Evolutionary conservation across 2,888 invertebrate genomes (phyloP).

Genomic region (Syrista parreyssii): DNA sequence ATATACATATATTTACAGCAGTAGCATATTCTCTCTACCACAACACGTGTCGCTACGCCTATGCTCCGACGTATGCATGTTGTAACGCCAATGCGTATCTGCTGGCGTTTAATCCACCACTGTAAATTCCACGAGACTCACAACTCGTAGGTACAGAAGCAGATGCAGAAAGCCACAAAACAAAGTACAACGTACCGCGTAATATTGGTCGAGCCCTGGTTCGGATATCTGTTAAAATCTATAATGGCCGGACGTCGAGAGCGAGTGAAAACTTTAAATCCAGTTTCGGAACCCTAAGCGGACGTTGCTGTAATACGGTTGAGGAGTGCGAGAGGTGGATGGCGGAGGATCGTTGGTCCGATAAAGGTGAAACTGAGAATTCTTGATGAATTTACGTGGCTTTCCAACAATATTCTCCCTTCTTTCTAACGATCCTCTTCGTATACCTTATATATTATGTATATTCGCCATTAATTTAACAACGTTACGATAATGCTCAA

Average conservation of each 20-base stretch:
- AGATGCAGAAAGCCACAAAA: neutral
- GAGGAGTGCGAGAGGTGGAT: neutral
- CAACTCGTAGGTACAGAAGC: neutral
- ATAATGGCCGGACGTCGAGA: constrained; percentile 20
- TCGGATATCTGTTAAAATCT: constrained; percentile 21
- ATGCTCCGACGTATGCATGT: neutral
- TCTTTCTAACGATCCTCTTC: neutral
- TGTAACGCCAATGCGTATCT: neutral
- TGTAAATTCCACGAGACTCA: neutral
- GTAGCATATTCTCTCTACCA: no score
- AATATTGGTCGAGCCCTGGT: constrained; percentile 22
- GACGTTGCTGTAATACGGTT: neutral
- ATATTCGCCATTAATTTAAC: neutral
- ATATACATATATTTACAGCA: no score
- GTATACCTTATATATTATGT: neutral
- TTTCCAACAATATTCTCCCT: neutral
- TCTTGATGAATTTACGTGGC: neutral
- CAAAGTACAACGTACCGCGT: neutral
- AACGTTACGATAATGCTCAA: neutral
- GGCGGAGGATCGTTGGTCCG: neutral
- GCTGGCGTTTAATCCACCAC: neutral
- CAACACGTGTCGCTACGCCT: neutral
- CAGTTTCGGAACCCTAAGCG: constrained; percentile 28
- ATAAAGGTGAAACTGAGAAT: neutral
- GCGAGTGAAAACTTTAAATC: constrained; percentile 33